Evolutionary conservation across 2,113 vertebrate genomes (phyloP).

Genomic region (Microtus montanus): DNA sequence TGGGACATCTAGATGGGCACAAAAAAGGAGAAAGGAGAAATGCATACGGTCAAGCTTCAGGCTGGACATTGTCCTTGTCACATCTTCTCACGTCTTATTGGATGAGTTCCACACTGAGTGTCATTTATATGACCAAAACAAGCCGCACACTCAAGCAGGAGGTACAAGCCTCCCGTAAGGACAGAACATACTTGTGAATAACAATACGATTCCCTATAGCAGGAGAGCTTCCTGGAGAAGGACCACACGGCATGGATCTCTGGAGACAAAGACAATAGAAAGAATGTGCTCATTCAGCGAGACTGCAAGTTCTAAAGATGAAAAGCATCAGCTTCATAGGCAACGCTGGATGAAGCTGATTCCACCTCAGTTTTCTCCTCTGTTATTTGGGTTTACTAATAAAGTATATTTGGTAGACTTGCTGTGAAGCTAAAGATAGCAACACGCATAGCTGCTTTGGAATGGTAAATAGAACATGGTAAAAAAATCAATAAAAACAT

Average conservation of each 20-base stretch:
- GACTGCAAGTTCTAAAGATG: background rate
- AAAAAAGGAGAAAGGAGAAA: background rate
- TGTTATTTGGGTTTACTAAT: background rate
- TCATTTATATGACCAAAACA: background rate
- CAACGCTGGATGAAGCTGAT: background rate
- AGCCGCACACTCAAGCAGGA: background rate
- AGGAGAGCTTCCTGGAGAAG: background rate
- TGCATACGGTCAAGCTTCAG: background rate
- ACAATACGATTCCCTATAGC: background rate
- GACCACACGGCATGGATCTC: background rate
- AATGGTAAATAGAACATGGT: background rate
- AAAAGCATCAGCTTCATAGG: background rate
- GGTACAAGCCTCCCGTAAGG: background rate
- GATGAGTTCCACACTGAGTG: background rate
- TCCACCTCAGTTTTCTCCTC: background rate
- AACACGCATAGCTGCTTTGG: background rate
- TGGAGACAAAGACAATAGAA: background rate
- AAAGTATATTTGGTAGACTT: background rate
- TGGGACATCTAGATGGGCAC: background rate
- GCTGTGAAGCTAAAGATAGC: background rate
- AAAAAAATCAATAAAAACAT: constrained; percentile 21
- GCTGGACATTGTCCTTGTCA: background rate
- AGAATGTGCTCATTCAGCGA: background rate
- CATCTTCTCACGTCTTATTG: background rate
- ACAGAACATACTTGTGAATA: background rate